Conservation (phyloP, 2,113 vertebrate species). For the Nanorana parkeri region DNA sequence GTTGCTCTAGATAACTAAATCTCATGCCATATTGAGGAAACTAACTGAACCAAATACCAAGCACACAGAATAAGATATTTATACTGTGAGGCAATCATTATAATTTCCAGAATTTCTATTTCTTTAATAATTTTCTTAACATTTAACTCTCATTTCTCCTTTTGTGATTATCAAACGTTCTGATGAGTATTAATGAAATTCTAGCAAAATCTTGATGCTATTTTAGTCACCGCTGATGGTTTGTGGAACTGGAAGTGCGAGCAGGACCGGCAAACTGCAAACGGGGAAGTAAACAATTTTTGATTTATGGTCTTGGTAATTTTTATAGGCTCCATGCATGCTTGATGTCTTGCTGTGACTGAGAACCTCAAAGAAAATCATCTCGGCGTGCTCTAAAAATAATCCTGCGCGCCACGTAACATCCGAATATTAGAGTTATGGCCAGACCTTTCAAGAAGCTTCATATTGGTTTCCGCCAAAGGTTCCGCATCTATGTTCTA, state of each 20-base stretch:
- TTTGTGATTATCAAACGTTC: too few species aligned
- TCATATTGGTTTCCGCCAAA: background rate
- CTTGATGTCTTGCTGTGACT: conserved; percentile 34
- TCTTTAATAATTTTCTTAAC: too few species aligned
- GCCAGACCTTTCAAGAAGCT: background rate
- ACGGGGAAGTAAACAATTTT: conserved; percentile 20
- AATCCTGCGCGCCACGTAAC: background rate
- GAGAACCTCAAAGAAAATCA: conserved; percentile 36
- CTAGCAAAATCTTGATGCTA: background rate
- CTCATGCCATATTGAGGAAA: too few species aligned
- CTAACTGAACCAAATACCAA: too few species aligned
- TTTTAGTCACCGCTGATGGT: conserved; percentile 9
- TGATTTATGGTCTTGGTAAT: conserved; percentile 25
- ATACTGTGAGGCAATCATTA: too few species aligned
- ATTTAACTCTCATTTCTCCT: too few species aligned
- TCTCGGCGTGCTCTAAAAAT: conserved; percentile 34
- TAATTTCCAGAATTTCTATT: too few species aligned
- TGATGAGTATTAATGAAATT: too few species aligned
- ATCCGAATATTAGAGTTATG: conserved; percentile 34
- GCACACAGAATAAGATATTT: too few species aligned
- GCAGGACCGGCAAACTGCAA: background rate
- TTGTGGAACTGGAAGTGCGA: conserved; percentile 5
- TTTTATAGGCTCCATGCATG: conserved; percentile 9
- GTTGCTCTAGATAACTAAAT: too few species aligned
- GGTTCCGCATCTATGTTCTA: conserved; percentile 42